Evolutionary conservation across 2,888 invertebrate genomes (phyloP), one percentile per base, ranked within the genome.

Genomic region (Aleiodes leptofemur): DNA sequence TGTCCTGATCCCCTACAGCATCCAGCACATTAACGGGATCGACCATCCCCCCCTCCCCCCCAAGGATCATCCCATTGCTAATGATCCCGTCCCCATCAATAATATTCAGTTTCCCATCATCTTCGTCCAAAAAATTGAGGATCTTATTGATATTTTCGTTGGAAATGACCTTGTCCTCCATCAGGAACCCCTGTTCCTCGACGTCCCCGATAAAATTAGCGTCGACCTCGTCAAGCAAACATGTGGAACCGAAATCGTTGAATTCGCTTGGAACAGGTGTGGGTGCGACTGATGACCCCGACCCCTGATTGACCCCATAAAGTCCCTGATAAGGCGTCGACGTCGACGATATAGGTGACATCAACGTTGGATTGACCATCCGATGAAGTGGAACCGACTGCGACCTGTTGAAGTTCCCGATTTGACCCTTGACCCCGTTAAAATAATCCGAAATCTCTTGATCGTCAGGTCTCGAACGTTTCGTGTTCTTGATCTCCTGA

Each of bases 311-410:
- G 84, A 80, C 84, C 2, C 83, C 81, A 53, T 73, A 77, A 76
- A 74, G 74, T 3, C 84, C 83, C 9, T 83, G 75, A 48, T 83
- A 84, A 38, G 84, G 86, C 14, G 85, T 85, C 31, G 84, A 82
- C 51, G 61, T 72, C 48, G 76, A 79, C 66, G 90, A 90, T 16
- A 91, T 83, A 0, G 89, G 88, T 13, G 89, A 89, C 80, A 89
- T 86, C 4, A 90, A 82, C n/a, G 85, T 83, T 4, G 85, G 86
- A 80, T 85, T 87, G 16, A 87, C 84, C 86, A 92, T 93, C 78
- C 92, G 92, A 83, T 93, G 93, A 23, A 95, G 88, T 0, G 96
- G 96, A 68, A 96, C 96, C 13, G 96, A 96, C 83, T 96, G 96
- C 7, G 96, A 96, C 71, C 96, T 82, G 90, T 91, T 78, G 90